phyloP scores from a whole-genome alignment of 1,140 invertebrate genomes.

The Pogonomyrmex californicus region DNA sequence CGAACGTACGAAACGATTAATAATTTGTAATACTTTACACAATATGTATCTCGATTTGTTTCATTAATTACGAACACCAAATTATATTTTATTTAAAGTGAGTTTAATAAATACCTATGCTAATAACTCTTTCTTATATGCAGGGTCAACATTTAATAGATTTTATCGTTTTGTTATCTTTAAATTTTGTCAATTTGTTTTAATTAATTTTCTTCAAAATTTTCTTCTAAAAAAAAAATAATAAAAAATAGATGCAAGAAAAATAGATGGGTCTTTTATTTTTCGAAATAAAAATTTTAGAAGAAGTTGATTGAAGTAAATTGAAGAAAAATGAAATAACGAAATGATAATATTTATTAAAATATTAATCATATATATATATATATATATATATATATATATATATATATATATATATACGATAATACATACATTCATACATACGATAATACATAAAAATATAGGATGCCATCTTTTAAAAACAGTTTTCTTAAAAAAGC shows the following conservation, averaged over 20 bases:
- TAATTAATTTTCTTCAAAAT: not conserved
- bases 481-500: too few relatives aligned
- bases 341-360: too few relatives aligned
- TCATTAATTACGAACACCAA: not conserved
- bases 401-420: too few relatives aligned
- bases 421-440: too few relatives aligned
- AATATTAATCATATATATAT: too few relatives aligned
- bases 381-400: too few relatives aligned
- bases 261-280: not conserved
- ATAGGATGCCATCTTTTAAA: too few relatives aligned
- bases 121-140: not conserved
- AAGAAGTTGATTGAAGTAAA: too few relatives aligned
- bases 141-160: not conserved
- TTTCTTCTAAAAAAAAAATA: not conserved
- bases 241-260: not conserved
- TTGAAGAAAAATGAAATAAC: too few relatives aligned
- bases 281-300: not conserved
- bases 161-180: not conserved
- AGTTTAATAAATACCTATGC: not conserved
- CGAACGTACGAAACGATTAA: not conserved
- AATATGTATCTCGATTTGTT: not conserved
- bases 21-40: not conserved
- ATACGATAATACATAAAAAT: too few relatives aligned
- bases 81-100: not conserved
- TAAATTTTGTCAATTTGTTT: not conserved